Percentiles rank a stretch among this genome's conserved stretches.
Evolutionary conservation across 2,797 vertebrate genomes (phyloP).

Genomic region (Sebastes hubbsi): DNA sequence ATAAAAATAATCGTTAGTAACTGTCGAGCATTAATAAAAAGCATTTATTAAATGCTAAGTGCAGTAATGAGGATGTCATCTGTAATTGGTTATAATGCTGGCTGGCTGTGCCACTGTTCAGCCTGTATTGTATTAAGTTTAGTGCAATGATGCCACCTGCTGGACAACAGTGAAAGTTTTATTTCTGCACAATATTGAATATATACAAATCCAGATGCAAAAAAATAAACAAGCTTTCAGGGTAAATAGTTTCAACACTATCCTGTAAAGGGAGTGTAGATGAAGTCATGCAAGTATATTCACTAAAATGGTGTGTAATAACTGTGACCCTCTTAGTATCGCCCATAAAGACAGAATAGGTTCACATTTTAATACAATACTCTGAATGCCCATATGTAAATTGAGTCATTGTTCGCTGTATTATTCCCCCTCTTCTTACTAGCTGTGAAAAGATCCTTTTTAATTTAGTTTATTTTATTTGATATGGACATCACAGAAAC

Average conservation of each 20-base stretch:
- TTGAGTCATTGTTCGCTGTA: background rate
- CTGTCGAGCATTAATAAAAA: background rate
- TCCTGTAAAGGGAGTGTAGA: background rate
- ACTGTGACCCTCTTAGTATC: background rate
- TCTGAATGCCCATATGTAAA: background rate
- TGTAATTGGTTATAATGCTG: background rate
- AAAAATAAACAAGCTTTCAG: background rate
- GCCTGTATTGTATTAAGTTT: background rate
- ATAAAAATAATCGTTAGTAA: background rate
- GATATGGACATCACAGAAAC: too few species aligned
- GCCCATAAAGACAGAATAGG: background rate
- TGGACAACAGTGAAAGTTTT: conserved; percentile 1
- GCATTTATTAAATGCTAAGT: background rate
- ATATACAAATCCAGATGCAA: background rate
- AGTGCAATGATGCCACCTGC: conserved; percentile 26
- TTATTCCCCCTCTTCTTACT: background rate
- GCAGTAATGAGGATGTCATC: background rate
- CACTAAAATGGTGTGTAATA: background rate
- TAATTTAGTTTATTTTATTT: too few species aligned
- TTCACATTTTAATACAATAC: background rate
- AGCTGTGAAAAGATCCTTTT: background rate
- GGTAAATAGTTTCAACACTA: background rate
- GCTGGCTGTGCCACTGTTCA: background rate
- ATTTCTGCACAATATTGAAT: background rate
- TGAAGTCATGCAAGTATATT: background rate